A percentile compares a stretch with the other conserved stretches of the same genome.
Evolutionary conservation across 2,113 vertebrate genomes (phyloP).

Genomic region (Leucopsar rothschildi): DNA sequence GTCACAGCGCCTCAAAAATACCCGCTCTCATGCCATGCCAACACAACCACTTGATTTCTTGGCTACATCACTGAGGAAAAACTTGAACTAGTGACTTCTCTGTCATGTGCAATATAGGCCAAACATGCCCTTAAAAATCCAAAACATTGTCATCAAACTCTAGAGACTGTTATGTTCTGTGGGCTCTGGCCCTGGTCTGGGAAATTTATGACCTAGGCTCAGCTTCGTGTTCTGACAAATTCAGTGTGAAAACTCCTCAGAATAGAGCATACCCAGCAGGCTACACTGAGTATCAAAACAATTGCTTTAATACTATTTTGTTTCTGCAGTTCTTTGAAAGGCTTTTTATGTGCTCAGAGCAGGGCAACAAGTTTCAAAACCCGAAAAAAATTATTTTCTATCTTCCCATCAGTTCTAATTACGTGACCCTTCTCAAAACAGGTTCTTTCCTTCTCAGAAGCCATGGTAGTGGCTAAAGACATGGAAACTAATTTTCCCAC

Average conservation of each 20-base stretch:
- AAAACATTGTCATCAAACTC: neutral
- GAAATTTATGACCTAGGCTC: neutral
- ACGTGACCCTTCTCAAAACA: neutral
- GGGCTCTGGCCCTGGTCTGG: neutral
- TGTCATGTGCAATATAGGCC: neutral
- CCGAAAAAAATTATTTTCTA: neutral
- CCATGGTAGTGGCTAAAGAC: neutral
- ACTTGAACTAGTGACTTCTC: neutral
- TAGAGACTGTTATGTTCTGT: neutral
- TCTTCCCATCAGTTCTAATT: neutral
- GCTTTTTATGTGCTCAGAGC: neutral
- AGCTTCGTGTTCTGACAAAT: neutral
- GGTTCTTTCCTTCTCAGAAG: neutral
- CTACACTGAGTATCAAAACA: neutral
- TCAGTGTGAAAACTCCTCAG: neutral
- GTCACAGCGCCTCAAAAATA: neutral
- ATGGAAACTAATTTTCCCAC: neutral
- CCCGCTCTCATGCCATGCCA: neutral
- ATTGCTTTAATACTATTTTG: neutral
- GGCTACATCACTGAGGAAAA: neutral
- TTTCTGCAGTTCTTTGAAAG: neutral
- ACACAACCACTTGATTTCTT: neutral
- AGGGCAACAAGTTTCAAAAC: neutral
- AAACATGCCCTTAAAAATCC: neutral
- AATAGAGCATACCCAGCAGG: neutral